A percentile compares a stretch with the other conserved stretches of the same genome.
These are phyloP conservation scores for Aplodontia rufa DNA, from an alignment of 2,113 vertebrate genomes.

Conservation along the genomic window DNA sequence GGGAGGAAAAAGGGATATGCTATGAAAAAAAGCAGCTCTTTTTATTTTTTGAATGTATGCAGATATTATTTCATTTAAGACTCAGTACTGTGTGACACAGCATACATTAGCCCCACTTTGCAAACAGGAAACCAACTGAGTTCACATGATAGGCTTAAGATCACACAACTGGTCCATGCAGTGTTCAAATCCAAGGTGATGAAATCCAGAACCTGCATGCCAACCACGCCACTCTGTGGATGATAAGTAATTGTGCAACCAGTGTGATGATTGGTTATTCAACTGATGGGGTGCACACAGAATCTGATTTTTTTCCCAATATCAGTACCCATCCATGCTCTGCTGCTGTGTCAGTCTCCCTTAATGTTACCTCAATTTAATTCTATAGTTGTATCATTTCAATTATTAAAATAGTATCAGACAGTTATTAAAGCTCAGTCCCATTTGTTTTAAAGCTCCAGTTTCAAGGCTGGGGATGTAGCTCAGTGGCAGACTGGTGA, in stretches of 20 bases:
- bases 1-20: background rate
- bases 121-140: background rate
- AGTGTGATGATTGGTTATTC: too few species aligned
- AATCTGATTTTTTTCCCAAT: too few species aligned
- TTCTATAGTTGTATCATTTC: background rate
- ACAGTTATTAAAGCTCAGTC: background rate
- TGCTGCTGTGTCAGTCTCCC: background rate
- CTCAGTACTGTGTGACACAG: background rate
- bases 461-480: too few species aligned
- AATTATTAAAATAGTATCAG: background rate
- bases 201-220: background rate
- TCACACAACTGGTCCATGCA: background rate
- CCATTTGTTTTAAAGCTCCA: background rate
- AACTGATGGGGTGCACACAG: too few species aligned
- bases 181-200: background rate
- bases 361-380: background rate
- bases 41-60: background rate
- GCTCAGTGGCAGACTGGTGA: too few species aligned
- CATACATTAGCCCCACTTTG: background rate
- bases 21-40: background rate
- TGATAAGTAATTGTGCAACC: too few species aligned
- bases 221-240: accelerated
- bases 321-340: background rate
- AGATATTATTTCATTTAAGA: background rate
- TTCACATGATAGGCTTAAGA: background rate